Conservation (phyloP, 2,888 invertebrate species). For the Apamea monoglypha region DNA sequence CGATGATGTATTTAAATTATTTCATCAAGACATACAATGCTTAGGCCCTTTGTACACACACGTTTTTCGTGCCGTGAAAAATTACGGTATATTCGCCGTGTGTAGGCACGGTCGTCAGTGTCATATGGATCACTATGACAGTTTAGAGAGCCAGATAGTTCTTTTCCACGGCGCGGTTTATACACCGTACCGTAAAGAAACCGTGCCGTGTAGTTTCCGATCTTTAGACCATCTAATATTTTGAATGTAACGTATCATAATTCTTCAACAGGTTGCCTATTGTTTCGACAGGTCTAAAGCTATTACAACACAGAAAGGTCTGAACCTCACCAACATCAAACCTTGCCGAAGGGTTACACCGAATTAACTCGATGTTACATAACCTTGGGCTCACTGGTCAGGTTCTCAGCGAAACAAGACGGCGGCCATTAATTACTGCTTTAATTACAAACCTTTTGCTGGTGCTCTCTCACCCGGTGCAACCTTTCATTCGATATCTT, state of each 20-base stretch:
- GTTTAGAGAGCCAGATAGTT: neutral
- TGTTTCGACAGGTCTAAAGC: neutral
- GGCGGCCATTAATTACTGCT: conserved; percentile 57
- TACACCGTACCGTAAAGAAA: neutral
- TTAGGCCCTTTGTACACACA: too few species aligned
- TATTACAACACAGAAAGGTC: neutral
- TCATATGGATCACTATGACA: neutral
- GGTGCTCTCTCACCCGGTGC: conserved; percentile 52
- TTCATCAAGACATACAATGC: neutral
- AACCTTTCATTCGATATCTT: conserved; percentile 55
- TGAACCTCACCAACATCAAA: conserved; percentile 15
- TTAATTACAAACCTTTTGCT: conserved; percentile 58
- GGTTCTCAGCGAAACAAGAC: conserved; percentile 39
- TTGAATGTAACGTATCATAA: neutral
- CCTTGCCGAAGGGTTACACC: neutral
- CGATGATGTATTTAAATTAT: neutral
- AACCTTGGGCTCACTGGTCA: conserved; percentile 44
- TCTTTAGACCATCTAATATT: neutral
- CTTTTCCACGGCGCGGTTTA: neutral
- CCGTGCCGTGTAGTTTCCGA: neutral
- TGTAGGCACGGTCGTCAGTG: too few species aligned
- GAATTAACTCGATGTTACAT: conserved; percentile 50
- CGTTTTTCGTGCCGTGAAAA: too few species aligned
- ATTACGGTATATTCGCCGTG: too few species aligned
- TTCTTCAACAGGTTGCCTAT: neutral